Evolutionary conservation across 2,797 vertebrate species (phyloP).

Genomic region (Takifugu rubripes): DNA sequence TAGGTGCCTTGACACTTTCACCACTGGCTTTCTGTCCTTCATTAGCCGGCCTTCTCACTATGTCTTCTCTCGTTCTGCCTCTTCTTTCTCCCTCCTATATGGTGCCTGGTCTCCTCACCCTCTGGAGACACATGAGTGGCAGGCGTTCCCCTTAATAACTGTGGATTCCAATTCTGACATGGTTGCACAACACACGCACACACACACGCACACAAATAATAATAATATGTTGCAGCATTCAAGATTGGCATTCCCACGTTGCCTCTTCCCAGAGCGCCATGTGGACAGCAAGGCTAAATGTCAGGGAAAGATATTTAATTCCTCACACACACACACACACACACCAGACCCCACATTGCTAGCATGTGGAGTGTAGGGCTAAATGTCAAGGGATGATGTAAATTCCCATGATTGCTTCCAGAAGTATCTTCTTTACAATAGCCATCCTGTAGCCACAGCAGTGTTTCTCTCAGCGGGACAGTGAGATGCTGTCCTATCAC

Average conservation of each 20-base stretch:
- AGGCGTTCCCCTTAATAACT: constrained; percentile 73
- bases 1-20: constrained; percentile 65
- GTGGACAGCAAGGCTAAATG: constrained; percentile 66
- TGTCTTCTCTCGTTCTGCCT: constrained; percentile 43
- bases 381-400: constrained; percentile 74
- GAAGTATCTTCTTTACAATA: constrained; percentile 63
- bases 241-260: constrained; percentile 61
- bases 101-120: constrained; percentile 63
- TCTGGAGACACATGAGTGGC: constrained; percentile 73
- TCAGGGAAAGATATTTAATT: constrained; percentile 67
- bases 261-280: constrained; percentile 48
- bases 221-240: constrained; percentile 43
- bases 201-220: constrained; percentile 33
- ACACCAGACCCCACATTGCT: constrained; percentile 41
- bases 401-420: constrained; percentile 69
- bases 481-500: neutral
- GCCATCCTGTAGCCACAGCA: constrained; percentile 36
- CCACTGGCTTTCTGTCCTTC: constrained; percentile 59
- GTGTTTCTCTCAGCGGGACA: constrained; percentile 39
- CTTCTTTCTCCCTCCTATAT: constrained; percentile 38
- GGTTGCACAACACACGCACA: constrained; percentile 38
- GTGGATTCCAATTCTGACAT: constrained; percentile 60
- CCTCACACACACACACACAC: constrained; percentile 30
- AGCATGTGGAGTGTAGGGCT: constrained; percentile 58
- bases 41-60: constrained; percentile 56